Conservation (phyloP, 2,113 vertebrate genomes). For the Ariopsis seemanni region DNA sequence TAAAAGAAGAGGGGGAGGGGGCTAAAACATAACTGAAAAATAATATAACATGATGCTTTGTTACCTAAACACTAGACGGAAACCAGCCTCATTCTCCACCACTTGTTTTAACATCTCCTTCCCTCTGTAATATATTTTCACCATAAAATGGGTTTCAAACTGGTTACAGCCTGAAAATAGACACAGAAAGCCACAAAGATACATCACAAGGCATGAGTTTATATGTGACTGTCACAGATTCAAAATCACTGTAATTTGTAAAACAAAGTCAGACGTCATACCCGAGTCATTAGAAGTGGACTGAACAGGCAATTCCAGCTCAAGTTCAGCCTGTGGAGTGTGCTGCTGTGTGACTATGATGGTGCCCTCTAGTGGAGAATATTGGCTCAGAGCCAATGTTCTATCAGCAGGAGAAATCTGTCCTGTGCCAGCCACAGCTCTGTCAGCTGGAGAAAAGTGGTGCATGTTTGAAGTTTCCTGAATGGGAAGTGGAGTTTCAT, state of each 20-base stretch:
- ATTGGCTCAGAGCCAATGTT: not conserved
- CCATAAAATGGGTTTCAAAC: constrained; percentile 73
- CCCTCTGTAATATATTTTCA: constrained; percentile 80
- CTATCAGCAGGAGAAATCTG: constrained; percentile 20
- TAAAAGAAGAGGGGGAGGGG: too few relatives aligned
- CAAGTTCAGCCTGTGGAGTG: not conserved
- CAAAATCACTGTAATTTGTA: not conserved
- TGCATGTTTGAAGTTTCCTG: not conserved
- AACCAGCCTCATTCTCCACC: constrained; percentile 68
- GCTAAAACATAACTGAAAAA: not conserved
- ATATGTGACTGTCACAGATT: not conserved
- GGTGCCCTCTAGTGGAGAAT: constrained; percentile 9
- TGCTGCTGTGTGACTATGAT: not conserved
- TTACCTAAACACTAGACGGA: constrained; percentile 76
- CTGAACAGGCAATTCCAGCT: not conserved
- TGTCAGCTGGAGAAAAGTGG: not conserved
- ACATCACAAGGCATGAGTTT: not conserved
- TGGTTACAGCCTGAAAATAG: not conserved
- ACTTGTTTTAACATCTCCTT: constrained; percentile 66
- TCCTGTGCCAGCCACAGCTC: not conserved
- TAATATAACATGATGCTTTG: not conserved
- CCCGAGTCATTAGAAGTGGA: constrained; percentile 3
- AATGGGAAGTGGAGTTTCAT: not conserved
- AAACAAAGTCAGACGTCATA: not conserved
- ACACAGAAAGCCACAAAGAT: not conserved